Conservation (phyloP, 1,140 invertebrate species). For the Pectinophora gossypiella region DNA sequence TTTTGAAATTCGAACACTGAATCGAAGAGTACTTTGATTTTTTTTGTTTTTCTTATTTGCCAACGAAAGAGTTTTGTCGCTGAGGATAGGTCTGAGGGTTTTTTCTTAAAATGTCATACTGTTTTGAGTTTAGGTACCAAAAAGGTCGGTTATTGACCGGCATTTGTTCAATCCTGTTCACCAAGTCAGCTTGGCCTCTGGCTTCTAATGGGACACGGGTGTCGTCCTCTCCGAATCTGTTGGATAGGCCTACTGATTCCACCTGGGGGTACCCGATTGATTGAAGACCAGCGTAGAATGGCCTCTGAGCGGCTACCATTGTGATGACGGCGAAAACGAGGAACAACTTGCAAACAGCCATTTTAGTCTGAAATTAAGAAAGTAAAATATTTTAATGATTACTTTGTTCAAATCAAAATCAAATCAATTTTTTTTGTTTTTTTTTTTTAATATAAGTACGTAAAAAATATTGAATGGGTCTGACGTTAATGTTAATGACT, state of each 20-base stretch:
- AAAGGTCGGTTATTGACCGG: slow-evolving; percentile 76
- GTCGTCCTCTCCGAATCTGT: slow-evolving; percentile 46
- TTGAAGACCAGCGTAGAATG: slow-evolving; percentile 50
- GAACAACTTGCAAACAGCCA: slow-evolving; percentile 32
- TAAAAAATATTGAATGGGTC: too few species aligned
- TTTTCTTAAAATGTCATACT: slow-evolving; percentile 63
- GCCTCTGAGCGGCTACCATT: slow-evolving; percentile 40
- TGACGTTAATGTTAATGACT: too few species aligned
- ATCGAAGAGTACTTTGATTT: not conserved
- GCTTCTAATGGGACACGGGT: slow-evolving; percentile 59
- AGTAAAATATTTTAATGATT: too few species aligned
- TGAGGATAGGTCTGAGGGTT: slow-evolving; percentile 45
- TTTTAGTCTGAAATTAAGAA: slow-evolving; percentile 41
- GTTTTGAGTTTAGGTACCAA: slow-evolving; percentile 75
- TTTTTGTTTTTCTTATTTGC: not conserved
- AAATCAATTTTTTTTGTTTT: too few species aligned
- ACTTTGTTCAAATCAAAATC: too few species aligned
- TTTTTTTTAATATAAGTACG: too few species aligned
- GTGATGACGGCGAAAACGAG: slow-evolving; percentile 18
- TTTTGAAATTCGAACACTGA: not conserved
- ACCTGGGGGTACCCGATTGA: slow-evolving; percentile 47
- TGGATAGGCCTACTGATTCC: slow-evolving; percentile 24
- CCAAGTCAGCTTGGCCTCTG: slow-evolving; percentile 60
- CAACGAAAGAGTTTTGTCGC: slow-evolving; percentile 35
- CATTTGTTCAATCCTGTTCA: slow-evolving; percentile 70